phyloP scores from a whole-genome alignment of 2,797 vertebrate genomes.

The Loriculus beryllinus region DNA sequence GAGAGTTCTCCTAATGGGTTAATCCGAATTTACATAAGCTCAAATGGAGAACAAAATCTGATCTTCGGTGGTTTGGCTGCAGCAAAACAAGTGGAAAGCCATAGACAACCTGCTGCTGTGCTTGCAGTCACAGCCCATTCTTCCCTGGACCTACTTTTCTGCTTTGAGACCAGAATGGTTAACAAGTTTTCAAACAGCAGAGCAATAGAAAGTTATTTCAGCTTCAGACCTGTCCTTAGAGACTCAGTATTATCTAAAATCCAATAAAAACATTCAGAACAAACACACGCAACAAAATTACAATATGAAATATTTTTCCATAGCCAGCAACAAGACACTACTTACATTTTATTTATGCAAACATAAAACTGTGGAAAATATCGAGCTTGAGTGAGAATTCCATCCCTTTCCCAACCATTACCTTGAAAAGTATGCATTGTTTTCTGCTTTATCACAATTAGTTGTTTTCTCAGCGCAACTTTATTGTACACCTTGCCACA shows the following conservation, averaged over 20 bases:
- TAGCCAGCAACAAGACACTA: not conserved
- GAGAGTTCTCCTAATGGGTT: not conserved
- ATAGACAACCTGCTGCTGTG: not conserved
- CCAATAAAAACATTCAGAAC: slow-evolving; percentile 20
- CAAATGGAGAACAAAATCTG: not conserved
- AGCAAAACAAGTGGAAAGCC: not conserved
- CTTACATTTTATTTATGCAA: not conserved
- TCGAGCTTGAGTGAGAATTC: not conserved
- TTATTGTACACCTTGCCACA: not conserved
- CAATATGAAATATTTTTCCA: not conserved
- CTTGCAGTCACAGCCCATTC: not conserved
- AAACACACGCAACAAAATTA: not conserved
- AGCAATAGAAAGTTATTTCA: slow-evolving; percentile 11
- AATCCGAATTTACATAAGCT: not conserved
- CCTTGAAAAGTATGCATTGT: not conserved
- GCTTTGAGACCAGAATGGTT: not conserved
- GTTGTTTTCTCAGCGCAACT: not conserved
- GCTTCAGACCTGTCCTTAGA: not conserved
- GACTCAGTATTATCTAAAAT: slow-evolving; percentile 1
- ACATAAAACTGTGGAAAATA: not conserved
- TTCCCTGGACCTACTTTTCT: not conserved
- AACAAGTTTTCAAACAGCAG: slow-evolving; percentile 1
- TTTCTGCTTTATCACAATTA: not conserved
- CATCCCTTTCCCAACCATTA: not conserved
- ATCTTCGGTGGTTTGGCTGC: not conserved